Percentiles rank a stretch among this genome's conserved stretches.
Evolutionary conservation across 2,113 vertebrate species (phyloP).

Genomic region (Ceuthmochares aereus): DNA sequence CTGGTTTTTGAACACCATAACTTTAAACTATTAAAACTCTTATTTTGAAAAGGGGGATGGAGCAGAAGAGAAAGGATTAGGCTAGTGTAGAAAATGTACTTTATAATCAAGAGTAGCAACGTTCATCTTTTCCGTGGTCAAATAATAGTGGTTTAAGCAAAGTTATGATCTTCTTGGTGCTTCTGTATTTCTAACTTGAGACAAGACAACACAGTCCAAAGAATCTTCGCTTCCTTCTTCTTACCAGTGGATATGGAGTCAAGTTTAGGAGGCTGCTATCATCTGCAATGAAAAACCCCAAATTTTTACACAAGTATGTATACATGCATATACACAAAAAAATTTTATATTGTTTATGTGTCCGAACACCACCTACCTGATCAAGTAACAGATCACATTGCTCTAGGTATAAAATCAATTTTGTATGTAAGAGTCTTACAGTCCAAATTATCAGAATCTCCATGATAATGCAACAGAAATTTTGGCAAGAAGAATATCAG

Average conservation of each 20-base stretch:
- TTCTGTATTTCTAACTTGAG: constrained; percentile 86
- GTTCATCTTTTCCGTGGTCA: constrained; percentile 74
- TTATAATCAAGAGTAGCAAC: constrained; percentile 79
- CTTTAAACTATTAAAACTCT: constrained; percentile 68
- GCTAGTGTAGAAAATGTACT: constrained; percentile 82
- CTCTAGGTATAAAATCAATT: neutral
- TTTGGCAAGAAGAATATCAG: neutral
- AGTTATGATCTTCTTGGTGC: constrained; percentile 72
- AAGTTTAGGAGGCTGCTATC: constrained; percentile 98
- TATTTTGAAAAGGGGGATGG: constrained; percentile 21
- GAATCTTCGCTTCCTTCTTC: constrained; percentile 95
- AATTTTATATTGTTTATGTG: neutral
- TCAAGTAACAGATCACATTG: neutral
- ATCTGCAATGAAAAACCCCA: constrained; percentile 77
- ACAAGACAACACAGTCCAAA: constrained; percentile 97
- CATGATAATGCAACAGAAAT: neutral
- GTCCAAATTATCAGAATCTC: neutral
- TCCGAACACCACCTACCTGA: neutral
- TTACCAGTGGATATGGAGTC: constrained; percentile 93
- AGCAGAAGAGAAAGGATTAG: constrained; percentile 71
- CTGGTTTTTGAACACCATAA: constrained; percentile 38
- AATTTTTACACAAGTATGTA: neutral
- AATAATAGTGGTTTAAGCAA: constrained; percentile 77
- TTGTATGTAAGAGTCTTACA: neutral
- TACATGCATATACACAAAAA: neutral